Percentiles rank a stretch among this genome's conserved stretches.
Conservation (phyloP, 2,888 invertebrate species). For the Pseudoips prasinana region DNA sequence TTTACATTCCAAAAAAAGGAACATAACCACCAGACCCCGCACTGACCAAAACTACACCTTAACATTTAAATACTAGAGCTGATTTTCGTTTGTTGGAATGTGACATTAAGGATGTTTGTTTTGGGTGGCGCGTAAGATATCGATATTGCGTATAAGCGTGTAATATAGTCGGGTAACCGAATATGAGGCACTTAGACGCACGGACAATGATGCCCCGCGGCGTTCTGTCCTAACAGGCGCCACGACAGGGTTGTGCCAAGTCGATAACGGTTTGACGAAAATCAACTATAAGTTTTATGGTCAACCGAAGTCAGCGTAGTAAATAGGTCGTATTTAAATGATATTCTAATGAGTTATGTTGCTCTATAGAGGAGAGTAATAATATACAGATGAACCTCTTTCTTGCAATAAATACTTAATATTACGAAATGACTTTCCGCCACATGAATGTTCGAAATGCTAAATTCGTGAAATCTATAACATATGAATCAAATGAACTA, state of each 20-base stretch:
- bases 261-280: conserved; percentile 21
- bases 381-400: too few species aligned
- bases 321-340: too few species aligned
- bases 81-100: conserved; percentile 14
- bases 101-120: conserved; percentile 43
- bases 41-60: conserved; percentile 31
- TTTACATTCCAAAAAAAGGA: conserved; percentile 22
- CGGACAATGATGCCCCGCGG: conserved; percentile 74
- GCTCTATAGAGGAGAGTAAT: too few species aligned
- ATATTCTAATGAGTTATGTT: too few species aligned
- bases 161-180: conserved; percentile 74
- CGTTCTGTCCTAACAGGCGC: conserved; percentile 65
- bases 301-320: too few species aligned
- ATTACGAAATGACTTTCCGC: too few species aligned
- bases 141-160: conserved; percentile 67
- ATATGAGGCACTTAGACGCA: conserved; percentile 77
- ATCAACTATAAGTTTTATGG: too few species aligned
- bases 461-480: too few species aligned
- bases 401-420: too few species aligned
- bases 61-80: conserved; percentile 10
- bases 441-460: too few species aligned
- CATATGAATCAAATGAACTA: too few species aligned
- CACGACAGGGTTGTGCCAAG: conserved; percentile 49
- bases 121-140: conserved; percentile 43
- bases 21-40: conserved; percentile 24